Evolutionary conservation across 2,113 vertebrate species (phyloP), one percentile per base, ranked within the genome.

Genomic region (Amphiprion percula): DNA sequence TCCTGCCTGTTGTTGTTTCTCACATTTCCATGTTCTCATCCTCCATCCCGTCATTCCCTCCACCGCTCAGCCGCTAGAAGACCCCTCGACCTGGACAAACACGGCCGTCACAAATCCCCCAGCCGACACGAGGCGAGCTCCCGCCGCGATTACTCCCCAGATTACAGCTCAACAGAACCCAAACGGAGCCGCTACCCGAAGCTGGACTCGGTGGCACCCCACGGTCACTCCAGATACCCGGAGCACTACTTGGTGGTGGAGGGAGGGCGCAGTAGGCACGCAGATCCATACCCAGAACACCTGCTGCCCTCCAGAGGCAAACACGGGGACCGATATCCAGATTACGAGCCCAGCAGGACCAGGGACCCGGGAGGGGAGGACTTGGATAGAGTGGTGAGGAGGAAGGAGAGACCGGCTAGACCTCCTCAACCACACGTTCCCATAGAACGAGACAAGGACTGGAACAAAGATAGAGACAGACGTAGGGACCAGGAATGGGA

Each of bases 201-300:
- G 74, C 86, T 87, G 41, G 87, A 93, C 52, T 84, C 83, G 2
- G 75, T 19, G 11, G 79, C 91, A 17, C 80, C 77, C 19, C 81
- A 79, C 26, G 67, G 74, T 39, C 78, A 4, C 17, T 85, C 81
- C 46, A 87, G 58, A 77, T 67, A 86, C 79, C 67, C 88, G 2
- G 91, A 92, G 49, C 77, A 69, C 71, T 33, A 6, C 79, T 72
- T 65, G 37, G 61, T 12, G 53, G 55, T 33, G 2, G 93, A 92
- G 23, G 84, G 81, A 7, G 87, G 86, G 11, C 77, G 50, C 1
- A 76, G 84, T 68, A 91, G 77, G 37, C 82, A 89, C 8, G 87
- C 88, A 52, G 92, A 93, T 28, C 73, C 80, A 0, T 88, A 88
- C 89, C 91, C 92, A 92, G 97, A 96, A 83, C 92, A 91, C 60